A percentile compares a stretch with the other conserved stretches of the same genome.
These are phyloP conservation scores for Sciurus vulgaris DNA, from an alignment of 2,797 vertebrate species.

Conservation along the genomic window DNA sequence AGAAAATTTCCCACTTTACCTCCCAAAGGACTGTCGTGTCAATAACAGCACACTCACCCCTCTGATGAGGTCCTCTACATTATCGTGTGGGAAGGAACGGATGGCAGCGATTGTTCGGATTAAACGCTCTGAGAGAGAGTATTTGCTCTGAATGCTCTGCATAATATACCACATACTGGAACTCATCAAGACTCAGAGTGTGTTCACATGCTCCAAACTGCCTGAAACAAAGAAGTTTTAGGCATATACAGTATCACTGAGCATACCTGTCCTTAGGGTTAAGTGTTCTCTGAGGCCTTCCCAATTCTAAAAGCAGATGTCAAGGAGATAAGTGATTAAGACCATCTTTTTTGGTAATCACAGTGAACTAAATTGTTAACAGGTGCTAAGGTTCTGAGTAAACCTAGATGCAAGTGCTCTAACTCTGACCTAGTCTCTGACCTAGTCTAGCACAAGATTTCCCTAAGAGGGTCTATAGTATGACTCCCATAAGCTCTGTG, in stretches of 20 bases:
- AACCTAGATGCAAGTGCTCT: not conserved
- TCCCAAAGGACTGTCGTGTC: not conserved
- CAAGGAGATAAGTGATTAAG: not conserved
- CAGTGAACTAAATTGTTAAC: not conserved
- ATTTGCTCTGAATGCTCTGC: constrained; percentile 98
- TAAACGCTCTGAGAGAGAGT: constrained; percentile 96
- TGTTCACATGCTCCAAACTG: constrained; percentile 85
- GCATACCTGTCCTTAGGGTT: not conserved
- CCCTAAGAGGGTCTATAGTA: not conserved
- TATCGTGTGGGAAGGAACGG: constrained; percentile 97
- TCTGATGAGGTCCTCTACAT: constrained; percentile 97
- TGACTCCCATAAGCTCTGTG: not conserved
- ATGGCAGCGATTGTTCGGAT: constrained; percentile 98
- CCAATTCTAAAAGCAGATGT: not conserved
- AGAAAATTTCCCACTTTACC: not conserved
- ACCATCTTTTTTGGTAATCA: not conserved
- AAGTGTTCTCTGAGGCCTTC: constrained; percentile 11
- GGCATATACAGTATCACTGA: not conserved
- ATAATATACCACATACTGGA: constrained; percentile 99
- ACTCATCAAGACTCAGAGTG: constrained; percentile 87
- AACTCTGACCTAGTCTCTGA: not conserved
- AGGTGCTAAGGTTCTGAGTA: not conserved
- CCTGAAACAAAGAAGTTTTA: constrained; percentile 77
- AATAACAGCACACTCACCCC: constrained; percentile 88
- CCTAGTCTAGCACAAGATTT: not conserved